phyloP scores from a whole-genome alignment of 2,888 invertebrate genomes.

The Falcaria lacertinaria region DNA sequence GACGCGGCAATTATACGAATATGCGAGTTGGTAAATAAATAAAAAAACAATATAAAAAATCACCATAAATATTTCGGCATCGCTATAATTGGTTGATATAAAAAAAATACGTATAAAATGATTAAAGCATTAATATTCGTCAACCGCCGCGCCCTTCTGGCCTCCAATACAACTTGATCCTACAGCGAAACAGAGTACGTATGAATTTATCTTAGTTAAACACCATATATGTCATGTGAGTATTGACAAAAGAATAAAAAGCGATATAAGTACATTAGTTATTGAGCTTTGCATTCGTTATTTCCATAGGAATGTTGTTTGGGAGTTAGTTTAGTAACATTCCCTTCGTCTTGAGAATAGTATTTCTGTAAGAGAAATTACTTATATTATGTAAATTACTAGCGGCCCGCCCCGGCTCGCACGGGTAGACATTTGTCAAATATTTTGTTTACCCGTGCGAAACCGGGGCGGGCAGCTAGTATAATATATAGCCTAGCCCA shows the following conservation, averaged over 20 bases:
- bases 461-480: too few relatives aligned
- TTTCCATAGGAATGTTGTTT: not conserved
- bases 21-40: not conserved
- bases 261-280: not conserved
- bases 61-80: too few relatives aligned
- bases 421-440: too few relatives aligned
- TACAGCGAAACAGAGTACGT: not conserved
- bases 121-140: too few relatives aligned
- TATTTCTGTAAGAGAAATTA: not conserved
- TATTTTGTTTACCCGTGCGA: too few relatives aligned
- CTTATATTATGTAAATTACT: not conserved
- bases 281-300: not conserved
- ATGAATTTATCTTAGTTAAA: not conserved
- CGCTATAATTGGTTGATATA: too few relatives aligned
- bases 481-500: too few relatives aligned
- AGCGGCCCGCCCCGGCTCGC: too few relatives aligned
- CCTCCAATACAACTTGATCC: too few relatives aligned
- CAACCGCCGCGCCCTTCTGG: too few relatives aligned
- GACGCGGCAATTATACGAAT: constrained; percentile 15
- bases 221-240: not conserved
- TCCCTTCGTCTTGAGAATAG: not conserved
- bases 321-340: not conserved
- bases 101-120: too few relatives aligned
- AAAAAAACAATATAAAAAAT: not conserved
- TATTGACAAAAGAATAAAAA: too few relatives aligned